Evolutionary conservation across 1,140 invertebrate species (phyloP).

Genomic region (Drosophila parabipectinata): DNA sequence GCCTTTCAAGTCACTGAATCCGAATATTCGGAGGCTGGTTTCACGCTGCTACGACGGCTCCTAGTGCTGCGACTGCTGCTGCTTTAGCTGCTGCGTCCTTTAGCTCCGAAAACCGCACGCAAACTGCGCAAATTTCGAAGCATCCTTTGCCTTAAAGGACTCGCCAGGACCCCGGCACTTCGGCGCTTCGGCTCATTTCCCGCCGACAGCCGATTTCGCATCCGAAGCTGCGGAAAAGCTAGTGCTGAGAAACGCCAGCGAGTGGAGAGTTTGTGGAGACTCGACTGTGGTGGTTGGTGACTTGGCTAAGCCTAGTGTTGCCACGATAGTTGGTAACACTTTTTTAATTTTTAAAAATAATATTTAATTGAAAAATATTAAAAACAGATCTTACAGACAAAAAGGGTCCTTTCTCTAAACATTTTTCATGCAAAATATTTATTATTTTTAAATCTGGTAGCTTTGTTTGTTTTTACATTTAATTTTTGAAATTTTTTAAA

Average conservation of each 20-base stretch:
- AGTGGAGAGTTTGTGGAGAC: conserved; percentile 18
- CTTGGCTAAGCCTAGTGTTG: neutral
- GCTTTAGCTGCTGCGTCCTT: conserved; percentile 69
- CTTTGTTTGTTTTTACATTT: neutral
- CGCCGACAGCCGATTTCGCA: neutral
- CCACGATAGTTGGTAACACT: neutral
- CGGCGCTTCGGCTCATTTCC: conserved; percentile 16
- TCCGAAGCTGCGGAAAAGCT: neutral
- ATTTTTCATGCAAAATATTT: no score
- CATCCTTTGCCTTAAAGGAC: conserved; percentile 77
- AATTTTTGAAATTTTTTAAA: neutral
- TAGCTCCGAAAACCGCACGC: conserved; percentile 76
- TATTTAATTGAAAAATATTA: neutral
- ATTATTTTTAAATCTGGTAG: neutral
- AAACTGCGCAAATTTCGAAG: conserved; percentile 74
- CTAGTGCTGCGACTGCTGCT: conserved; percentile 24
- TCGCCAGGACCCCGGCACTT: conserved; percentile 24
- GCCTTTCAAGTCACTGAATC: conserved; percentile 3
- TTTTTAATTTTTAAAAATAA: neutral
- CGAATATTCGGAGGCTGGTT: conserved; percentile 20
- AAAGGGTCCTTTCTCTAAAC: no score
- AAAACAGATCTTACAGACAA: neutral
- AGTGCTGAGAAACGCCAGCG: neutral
- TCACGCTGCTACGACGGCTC: neutral
- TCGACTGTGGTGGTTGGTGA: neutral